Base-by-base conservation (phyloP, 2,888 invertebrate species). In the Morpho helenor region DNA sequence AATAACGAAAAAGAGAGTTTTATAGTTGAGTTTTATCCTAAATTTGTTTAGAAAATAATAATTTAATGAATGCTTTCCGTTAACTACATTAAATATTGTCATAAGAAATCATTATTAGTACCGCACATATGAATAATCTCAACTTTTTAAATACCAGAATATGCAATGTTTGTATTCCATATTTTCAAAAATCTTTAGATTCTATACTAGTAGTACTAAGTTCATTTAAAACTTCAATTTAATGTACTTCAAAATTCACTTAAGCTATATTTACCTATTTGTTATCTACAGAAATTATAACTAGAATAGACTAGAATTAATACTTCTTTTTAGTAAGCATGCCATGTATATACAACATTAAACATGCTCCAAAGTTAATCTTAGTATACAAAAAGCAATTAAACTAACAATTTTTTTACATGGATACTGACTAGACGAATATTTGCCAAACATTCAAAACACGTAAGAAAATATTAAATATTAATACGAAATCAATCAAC, bases 361-460 rank as follows among this genome's bases (percentile, higher is more conserved):
- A 67, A 66, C 70, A 75, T 72, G 71, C 76, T 69, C 64, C 31
- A 56, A 56, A 59, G 53, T 61, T 66, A 65, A 63, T 53, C 44
- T 44, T 40, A 52, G 58, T 60, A 64, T 49, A 39, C 52, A 61
- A 59, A 23, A 63, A 66, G 62, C 64, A 55, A 50, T 49, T 53
- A 22, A 52, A 31, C 52, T 56, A 49, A 48, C 61, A 57, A 59
- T 49, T 49, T 16, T 49, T 45, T 43, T 39, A 53, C 39, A 43
- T 52, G 53, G 44, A 49, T 49, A 51, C 23, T 50, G 63, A 67
- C 64, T 64, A 64, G 62, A 62, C 47, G 69, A 72, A 68, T 66
- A 72, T 63, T 80, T 80, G 80, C 83, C 64, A 80, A 82, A 80
- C 80, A 63, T 67, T 71, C 55, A 73, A 77, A 79, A 80, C 75